Conservation (phyloP, 2,113 vertebrate genomes). For the Cynopterus brachyotis region DNA sequence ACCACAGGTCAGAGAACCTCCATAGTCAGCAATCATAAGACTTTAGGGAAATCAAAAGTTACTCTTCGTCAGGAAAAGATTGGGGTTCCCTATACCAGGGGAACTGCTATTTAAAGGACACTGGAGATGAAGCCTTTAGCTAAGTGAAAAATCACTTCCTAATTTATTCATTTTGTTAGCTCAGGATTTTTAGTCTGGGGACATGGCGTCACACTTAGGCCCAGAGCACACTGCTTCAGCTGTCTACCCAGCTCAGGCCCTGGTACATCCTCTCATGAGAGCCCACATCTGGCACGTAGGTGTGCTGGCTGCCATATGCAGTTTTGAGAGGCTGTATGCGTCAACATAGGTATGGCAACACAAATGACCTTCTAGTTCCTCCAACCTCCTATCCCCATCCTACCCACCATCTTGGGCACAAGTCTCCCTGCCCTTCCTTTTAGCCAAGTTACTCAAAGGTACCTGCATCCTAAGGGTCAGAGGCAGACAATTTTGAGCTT, state of each 20-base stretch:
- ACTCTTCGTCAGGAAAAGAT: conserved; percentile 56
- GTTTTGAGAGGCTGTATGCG: background rate
- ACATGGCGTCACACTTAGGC: background rate
- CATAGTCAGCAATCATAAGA: conserved; percentile 65
- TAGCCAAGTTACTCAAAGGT: background rate
- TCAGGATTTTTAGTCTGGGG: conserved; percentile 56
- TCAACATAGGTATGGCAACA: background rate
- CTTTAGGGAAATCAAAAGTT: conserved; percentile 59
- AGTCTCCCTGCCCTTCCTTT: background rate
- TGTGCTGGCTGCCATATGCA: background rate
- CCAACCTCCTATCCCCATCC: background rate
- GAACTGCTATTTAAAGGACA: conserved; percentile 55
- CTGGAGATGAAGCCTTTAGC: conserved; percentile 29
- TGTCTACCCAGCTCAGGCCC: background rate
- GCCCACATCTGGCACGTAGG: fast-evolving
- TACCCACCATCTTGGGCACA: background rate
- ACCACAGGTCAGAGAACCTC: background rate
- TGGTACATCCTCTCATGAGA: background rate
- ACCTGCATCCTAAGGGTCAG: background rate
- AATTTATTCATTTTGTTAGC: conserved; percentile 58
- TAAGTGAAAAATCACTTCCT: conserved; percentile 70
- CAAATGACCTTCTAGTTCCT: background rate
- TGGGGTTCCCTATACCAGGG: conserved; percentile 52
- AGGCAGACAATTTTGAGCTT: background rate
- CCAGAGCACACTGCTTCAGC: background rate